Evolutionary conservation across 2,797 vertebrate genomes (phyloP), one percentile per base, ranked within the genome.

Genomic region (Acipenser ruthenus): DNA sequence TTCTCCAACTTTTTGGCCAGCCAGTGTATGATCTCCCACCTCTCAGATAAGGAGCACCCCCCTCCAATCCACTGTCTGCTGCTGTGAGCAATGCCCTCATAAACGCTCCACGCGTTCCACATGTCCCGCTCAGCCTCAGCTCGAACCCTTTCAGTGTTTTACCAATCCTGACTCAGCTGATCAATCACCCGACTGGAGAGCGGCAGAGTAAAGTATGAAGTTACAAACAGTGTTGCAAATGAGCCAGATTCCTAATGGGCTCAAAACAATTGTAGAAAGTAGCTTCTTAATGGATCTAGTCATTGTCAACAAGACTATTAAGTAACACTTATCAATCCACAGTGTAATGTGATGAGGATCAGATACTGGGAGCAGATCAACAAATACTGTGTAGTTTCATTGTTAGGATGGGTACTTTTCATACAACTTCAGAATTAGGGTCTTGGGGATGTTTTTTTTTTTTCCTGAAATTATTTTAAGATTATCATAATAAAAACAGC

Each of bases 191-290:
- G 37, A 4, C 37, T 4, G 37, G 37, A 37, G 37, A 50, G 52
- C 48, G 12, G 15, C 67, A 52, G 48, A 64, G 64, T 59, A 60
- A 62, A 64, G 49, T 60, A 52, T 64, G 55, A 65, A 51, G 53
- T 68, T 68, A 64, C 67, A 64, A 49, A 49, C 67, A 68, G 62
- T 68, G 67, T 60, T 68, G 67, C 18, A 51, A 50, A 23, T 23
- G 13, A 37, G 23, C 23, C 15, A 64, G 63, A 63, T 53, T 59
- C 58, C 18, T 56, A 50, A 60, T 52, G 55, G 63, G 50, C 62
- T 65, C 49, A 18, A 59, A 53, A 63, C 50, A 51, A 53, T 18
- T 58, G 18, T 50, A 50, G 67, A 50, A 60, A 60, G 67, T 48
- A 68, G 49, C 51, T 53, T 64, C 55, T 51, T 49, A 47, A 10